Evolutionary conservation across 2,797 vertebrate species (phyloP), one percentile per base, ranked within the genome.

Genomic region (Podarcis lilfordi): DNA sequence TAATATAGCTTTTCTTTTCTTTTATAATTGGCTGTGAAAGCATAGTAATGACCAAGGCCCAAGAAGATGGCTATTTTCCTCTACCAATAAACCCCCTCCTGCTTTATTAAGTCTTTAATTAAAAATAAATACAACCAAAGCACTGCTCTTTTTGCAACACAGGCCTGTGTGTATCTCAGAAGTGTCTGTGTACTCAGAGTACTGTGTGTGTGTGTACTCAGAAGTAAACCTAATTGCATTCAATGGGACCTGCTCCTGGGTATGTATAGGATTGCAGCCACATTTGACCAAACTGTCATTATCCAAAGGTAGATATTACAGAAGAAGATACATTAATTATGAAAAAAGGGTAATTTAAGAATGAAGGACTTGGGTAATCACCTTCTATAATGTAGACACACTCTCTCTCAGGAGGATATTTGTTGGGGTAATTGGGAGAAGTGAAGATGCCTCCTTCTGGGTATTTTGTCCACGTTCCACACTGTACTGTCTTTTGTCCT

Each of bases 381-480:
- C 99, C 99, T 99, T 99, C 99, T 97, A 99, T 99, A 95, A 99
- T 99, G 97, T 99, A 99, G 97, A 99, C 97, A 87, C 99, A 99
- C 96, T 99, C 99, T 95, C 98, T 98, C 96, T 98, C 98, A 89
- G 99, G 98, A 94, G 99, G 98, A 94, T 99, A 99, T 96, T 99
- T 99, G 98, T 98, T 98, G 91, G 99, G 99, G 91, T 99, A 99
- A 96, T 99, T 99, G 95, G 99, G 98, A 96, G 99, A 99, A 76
- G 98, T 99, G 94, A 99, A 99, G 94, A 98, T 95, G 71, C 99
- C 99, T 96, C 99, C 99, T 93, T 99, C 98, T 93, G 98, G 92
- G 97, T 99, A 98, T 94, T 99, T 99, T 94, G 99, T 98, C 99
- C 99, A 99, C 82, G 98, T 97, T 96, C 99, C 99, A 96, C 99